Evolutionary conservation across 2,888 invertebrate species (phyloP).

Genomic region (Antheraea assamensis): DNA sequence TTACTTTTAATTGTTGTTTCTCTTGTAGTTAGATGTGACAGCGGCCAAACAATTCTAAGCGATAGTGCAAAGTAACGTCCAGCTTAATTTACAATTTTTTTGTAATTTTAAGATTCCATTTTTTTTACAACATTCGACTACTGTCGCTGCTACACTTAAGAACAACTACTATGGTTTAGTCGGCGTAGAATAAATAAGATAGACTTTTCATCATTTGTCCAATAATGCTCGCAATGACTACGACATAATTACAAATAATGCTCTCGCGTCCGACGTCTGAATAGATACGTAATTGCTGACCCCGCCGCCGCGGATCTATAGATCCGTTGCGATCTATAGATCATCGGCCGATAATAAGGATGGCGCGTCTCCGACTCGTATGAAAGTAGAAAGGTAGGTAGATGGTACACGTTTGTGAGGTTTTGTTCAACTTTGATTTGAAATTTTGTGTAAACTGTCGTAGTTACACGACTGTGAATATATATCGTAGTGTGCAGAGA

Average conservation of each 20-base stretch:
- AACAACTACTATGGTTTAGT: background rate
- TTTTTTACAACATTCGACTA: too few species aligned
- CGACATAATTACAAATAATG: constrained; percentile 14
- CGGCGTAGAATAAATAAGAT: background rate
- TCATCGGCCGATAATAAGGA: constrained; percentile 68
- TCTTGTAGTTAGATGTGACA: too few species aligned
- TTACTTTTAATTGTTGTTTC: too few species aligned
- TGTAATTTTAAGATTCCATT: too few species aligned
- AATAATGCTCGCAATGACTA: background rate
- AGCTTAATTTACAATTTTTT: too few species aligned
- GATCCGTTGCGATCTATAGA: constrained; percentile 64
- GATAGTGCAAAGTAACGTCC: too few species aligned
- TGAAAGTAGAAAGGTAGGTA: constrained; percentile 49
- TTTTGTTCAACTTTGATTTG: constrained; percentile 27
- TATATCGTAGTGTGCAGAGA: background rate
- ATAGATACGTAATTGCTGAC: constrained; percentile 57
- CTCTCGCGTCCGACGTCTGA: constrained; percentile 30
- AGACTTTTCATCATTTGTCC: background rate
- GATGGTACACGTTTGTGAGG: constrained; percentile 23
- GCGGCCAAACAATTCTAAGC: too few species aligned
- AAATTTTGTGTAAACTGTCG: constrained; percentile 19
- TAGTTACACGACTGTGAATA: background rate
- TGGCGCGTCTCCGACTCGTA: constrained; percentile 34
- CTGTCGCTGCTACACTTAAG: background rate
- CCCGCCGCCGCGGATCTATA: constrained; percentile 56